A percentile compares a stretch with the other conserved stretches of the same genome.
phyloP scores from a whole-genome alignment of 2,888 invertebrate genomes.

The Amblyjoppa fuscipennis region DNA sequence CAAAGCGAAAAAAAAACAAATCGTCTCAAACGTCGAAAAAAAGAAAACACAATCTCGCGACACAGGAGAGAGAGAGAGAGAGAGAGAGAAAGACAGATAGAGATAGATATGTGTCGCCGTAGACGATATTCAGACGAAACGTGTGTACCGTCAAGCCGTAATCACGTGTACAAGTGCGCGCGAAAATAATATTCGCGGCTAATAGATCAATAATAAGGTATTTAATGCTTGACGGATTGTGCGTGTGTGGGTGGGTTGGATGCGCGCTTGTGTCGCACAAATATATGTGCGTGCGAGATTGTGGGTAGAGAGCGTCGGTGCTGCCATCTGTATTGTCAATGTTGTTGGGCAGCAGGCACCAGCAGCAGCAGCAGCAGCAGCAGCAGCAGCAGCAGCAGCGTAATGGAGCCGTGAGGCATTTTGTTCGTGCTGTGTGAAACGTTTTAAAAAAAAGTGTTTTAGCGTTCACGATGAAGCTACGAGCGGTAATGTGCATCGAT shows the following conservation, averaged over 20 bases:
- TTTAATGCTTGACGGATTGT: conserved; percentile 79
- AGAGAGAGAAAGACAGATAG: too few species aligned
- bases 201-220: conserved; percentile 85
- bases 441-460: conserved; percentile 71
- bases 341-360: conserved; percentile 87
- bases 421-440: conserved; percentile 77
- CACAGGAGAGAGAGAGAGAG: too few species aligned
- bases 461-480: conserved; percentile 67
- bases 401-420: conserved; percentile 85
- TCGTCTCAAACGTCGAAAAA: conserved; percentile 24
- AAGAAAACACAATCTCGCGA: neutral
- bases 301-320: conserved; percentile 86
- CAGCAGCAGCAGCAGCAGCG: conserved; percentile 80
- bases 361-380: conserved; percentile 62
- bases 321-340: conserved; percentile 94
- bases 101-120: neutral
- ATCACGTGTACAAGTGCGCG: conserved; percentile 79
- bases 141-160: conserved; percentile 44
- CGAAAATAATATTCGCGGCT: conserved; percentile 79
- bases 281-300: conserved; percentile 63
- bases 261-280: conserved; percentile 36
- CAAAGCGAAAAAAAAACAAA: conserved; percentile 21
- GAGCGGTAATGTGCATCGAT: conserved; percentile 49
- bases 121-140: conserved; percentile 13
- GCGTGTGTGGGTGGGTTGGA: conserved; percentile 75